phyloP scores from a whole-genome alignment of 2,113 vertebrate genomes.

The Sceloporus tristichus region DNA sequence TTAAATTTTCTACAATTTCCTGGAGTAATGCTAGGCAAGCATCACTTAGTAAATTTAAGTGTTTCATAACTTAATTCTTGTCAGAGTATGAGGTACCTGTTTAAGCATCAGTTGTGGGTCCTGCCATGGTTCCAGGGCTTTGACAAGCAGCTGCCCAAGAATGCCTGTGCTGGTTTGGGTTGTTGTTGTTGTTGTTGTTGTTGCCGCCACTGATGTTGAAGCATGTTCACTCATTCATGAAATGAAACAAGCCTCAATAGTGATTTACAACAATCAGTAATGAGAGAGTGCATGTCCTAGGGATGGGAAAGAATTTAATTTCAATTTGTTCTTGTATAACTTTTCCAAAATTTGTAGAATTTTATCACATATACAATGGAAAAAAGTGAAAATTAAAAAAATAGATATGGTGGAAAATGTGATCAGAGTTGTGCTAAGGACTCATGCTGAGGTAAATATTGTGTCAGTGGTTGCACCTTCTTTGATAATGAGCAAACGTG shows the following conservation, averaged over 20 bases:
- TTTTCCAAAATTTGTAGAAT: too few species aligned
- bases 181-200: not conserved
- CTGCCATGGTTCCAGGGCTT: not conserved
- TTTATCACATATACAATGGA: too few species aligned
- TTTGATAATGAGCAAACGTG: too few species aligned
- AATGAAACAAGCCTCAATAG: not conserved
- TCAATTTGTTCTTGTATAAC: too few species aligned
- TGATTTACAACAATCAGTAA: not conserved
- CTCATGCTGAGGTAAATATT: too few species aligned
- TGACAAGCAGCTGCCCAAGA: not conserved
- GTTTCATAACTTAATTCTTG: not conserved
- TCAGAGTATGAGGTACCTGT: not conserved
- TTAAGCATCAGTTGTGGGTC: not conserved
- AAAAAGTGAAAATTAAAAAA: not conserved
- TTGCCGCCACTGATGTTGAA: not conserved
- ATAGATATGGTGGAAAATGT: too few species aligned
- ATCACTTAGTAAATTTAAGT: too few species aligned
- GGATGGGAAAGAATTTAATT: too few species aligned
- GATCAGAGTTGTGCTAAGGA: too few species aligned
- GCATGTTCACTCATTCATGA: not conserved
- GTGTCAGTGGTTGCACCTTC: too few species aligned
- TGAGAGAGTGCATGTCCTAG: not conserved
- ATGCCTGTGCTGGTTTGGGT: not conserved
- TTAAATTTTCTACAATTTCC: not conserved
- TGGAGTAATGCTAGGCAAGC: not conserved